Evolutionary conservation across 2,888 invertebrate genomes (phyloP).

Genomic region (Drosophila paracracens): DNA sequence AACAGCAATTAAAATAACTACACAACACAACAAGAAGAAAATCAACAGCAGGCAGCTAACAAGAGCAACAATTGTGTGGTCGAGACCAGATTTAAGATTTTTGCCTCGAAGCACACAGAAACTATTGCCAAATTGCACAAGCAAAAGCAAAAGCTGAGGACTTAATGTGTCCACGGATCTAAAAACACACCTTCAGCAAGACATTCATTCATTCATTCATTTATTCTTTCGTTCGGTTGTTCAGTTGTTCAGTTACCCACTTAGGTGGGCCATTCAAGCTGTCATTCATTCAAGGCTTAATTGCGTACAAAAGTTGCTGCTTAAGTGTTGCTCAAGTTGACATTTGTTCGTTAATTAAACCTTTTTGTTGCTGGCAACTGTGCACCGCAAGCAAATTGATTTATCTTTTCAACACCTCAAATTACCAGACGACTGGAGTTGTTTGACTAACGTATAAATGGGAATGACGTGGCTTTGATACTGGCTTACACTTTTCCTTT

Average conservation of each 20-base stretch:
- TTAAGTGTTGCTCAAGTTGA: slow-evolving; percentile 77
- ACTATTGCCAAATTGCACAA: slow-evolving; percentile 37
- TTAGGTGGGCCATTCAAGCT: slow-evolving; percentile 59
- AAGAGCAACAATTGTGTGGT: slow-evolving; percentile 62
- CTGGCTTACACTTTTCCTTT: slow-evolving; percentile 5
- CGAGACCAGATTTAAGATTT: slow-evolving; percentile 42
- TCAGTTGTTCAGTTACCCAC: slow-evolving; percentile 50
- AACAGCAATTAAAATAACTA: slow-evolving; percentile 37
- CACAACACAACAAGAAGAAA: neutral
- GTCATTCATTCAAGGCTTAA: slow-evolving; percentile 78
- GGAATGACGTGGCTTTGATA: slow-evolving; percentile 32
- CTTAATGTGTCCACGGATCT: slow-evolving; percentile 25
- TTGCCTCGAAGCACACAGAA: slow-evolving; percentile 13
- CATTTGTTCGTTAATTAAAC: slow-evolving; percentile 81
- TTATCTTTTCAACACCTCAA: slow-evolving; percentile 77
- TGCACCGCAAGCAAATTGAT: slow-evolving; percentile 80
- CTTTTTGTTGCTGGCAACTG: slow-evolving; percentile 73
- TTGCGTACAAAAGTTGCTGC: slow-evolving; percentile 78
- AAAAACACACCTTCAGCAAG: slow-evolving; percentile 26
- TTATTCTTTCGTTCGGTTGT: slow-evolving; percentile 17
- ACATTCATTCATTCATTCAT: slow-evolving; percentile 30
- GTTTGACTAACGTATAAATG: slow-evolving; percentile 23
- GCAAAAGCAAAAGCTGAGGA: slow-evolving; percentile 17
- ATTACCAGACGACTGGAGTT: slow-evolving; percentile 38
- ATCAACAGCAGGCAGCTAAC: slow-evolving; percentile 14